Conservation (phyloP, 2,888 invertebrate genomes). For the Leptura quadrifasciata region DNA sequence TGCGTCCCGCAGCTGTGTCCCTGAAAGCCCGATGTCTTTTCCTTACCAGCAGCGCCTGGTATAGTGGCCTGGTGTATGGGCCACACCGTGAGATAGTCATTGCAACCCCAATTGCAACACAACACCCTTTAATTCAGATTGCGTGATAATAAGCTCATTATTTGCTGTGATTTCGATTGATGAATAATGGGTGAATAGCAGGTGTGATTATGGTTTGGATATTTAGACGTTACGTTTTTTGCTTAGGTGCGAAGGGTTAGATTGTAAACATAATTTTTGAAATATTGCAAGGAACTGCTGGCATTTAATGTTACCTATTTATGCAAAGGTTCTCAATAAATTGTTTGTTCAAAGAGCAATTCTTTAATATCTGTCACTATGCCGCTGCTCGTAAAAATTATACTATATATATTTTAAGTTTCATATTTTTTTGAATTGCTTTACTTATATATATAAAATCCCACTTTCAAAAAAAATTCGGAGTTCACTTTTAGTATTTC, state of each 20-base stretch:
- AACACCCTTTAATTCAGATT: constrained; percentile 30
- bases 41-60: constrained; percentile 7
- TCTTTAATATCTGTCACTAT: no score
- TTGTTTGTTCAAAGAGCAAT: no score
- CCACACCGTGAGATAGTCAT: constrained; percentile 28
- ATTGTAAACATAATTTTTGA: not conserved
- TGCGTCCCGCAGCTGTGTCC: constrained; percentile 40
- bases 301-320: no score
- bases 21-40: constrained; percentile 19
- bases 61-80: constrained; percentile 12
- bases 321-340: no score
- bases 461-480: no score
- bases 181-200: constrained; percentile 23
- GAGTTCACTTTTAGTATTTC: no score
- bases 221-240: not conserved
- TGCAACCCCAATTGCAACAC: constrained; percentile 32
- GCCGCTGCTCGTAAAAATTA: no score
- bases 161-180: constrained; percentile 34
- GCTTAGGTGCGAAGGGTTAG: constrained; percentile 5
- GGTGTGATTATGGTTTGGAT: not conserved
- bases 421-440: no score
- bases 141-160: constrained; percentile 28
- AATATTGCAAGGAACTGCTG: no score
- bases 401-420: no score
- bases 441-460: no score